Percentiles rank a stretch among this genome's conserved stretches.
phyloP scores from a whole-genome alignment of 2,888 invertebrate genomes.

The Serrognathus titanus region DNA sequence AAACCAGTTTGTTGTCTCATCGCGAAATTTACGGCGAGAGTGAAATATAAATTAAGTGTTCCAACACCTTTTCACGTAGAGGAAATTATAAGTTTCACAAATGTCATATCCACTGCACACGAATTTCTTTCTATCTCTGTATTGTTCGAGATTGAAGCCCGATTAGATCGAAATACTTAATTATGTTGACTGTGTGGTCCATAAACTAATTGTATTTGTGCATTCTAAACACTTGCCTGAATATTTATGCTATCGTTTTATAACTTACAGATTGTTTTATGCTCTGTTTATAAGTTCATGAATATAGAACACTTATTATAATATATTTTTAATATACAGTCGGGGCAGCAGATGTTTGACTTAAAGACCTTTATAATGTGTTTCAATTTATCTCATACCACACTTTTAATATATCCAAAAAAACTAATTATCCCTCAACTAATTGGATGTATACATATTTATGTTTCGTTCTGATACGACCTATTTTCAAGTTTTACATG shows the following conservation, averaged over 20 bases:
- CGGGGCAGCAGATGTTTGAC: conserved; percentile 18
- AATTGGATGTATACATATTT: conserved; percentile 20
- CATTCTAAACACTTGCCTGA: no score
- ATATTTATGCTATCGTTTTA: conserved; percentile 10
- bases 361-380: conserved; percentile 11
- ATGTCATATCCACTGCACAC: conserved; percentile 11
- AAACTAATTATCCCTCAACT: conserved; percentile 21
- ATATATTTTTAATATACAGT: conserved; percentile 22
- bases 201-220: no score
- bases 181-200: neutral
- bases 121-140: conserved; percentile 4
- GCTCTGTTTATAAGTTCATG: conserved; percentile 18
- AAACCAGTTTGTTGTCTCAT: conserved; percentile 24
- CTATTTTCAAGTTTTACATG: no score
- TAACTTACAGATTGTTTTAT: conserved; percentile 15
- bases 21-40: conserved; percentile 26
- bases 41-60: conserved; percentile 24
- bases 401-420: conserved; percentile 16
- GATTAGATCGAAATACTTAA: neutral
- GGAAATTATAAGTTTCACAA: conserved; percentile 14
- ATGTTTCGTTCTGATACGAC: conserved; percentile 11
- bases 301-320: conserved; percentile 24
- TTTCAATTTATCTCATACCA: conserved; percentile 13
- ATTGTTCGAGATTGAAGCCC: neutral
- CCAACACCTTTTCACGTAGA: conserved; percentile 19